Base-by-base conservation (phyloP, 2,797 vertebrate species). In the Echiichthys vipera region DNA sequence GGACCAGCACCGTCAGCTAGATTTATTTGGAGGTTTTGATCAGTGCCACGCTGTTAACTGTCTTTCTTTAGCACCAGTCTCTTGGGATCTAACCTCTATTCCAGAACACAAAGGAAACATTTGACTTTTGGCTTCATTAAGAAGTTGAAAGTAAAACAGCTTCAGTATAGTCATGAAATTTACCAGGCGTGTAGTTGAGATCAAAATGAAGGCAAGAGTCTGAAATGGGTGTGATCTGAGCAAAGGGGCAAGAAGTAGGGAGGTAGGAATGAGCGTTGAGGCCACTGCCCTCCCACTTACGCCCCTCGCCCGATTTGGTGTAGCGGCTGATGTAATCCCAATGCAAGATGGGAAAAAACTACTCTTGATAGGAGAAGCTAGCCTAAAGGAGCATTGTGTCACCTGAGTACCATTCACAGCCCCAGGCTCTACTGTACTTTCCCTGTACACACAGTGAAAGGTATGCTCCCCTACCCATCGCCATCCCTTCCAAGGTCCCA, bases 21-120 rank as follows among this genome's bases (percentile, higher is more conserved):
- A 6, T 30, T 54, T 30, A n/a, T 30, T 53, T n/a, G 8, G 9
- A 9, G 7, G 14, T 27, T 42, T 43, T 29, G n/a, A 54, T 37
- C 27, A 13, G 11, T 15, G 2, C 12, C 24, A 45, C 18, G 7
- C 12, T 20, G 11, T 34, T 39, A 15, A 20, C 57, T 46, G 15
- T 69, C 47, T 70, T 65, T 69, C 47, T 70, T 65, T 59, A 53
- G 65, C 54, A 7, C 46, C 49, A n/a, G 30, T 54, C 71, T 74
- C 37, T 40, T 54, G 51, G 59, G 71, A 8, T 34, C 18, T 27
- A 22, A 66, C 39, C 39, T 69, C 5, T 37, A 57, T 57, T 47
- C 47, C 30, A 46, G 15, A 25, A 30, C 40, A 47, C 53, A 54
- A 17, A 51, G 49, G 13, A 71, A 36, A 39, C 29, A 5, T 57